Evolutionary conservation across 2,113 vertebrate genomes (phyloP).

Genomic region (Centropus bengalensis): DNA sequence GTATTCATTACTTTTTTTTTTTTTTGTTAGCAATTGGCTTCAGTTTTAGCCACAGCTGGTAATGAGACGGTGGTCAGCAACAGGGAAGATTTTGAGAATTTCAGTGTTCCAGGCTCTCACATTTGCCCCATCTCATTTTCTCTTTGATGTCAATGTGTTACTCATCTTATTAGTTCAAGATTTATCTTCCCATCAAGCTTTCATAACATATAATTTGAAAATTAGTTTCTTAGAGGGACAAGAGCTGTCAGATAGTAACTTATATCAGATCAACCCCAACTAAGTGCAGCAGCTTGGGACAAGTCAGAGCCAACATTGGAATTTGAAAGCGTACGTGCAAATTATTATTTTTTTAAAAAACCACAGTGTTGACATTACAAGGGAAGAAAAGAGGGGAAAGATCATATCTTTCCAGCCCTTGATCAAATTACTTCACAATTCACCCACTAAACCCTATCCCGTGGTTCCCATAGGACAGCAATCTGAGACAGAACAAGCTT

Average conservation of each 20-base stretch:
- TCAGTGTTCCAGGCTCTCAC: not conserved
- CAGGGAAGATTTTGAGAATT: not conserved
- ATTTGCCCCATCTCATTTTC: not conserved
- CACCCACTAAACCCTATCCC: not conserved
- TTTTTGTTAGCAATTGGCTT: not conserved
- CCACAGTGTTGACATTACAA: constrained; percentile 62
- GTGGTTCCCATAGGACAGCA: constrained; percentile 1
- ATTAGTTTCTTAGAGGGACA: constrained; percentile 50
- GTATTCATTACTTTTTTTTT: not conserved
- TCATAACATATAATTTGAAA: constrained; percentile 20
- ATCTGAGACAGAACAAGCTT: not conserved
- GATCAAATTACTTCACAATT: constrained; percentile 53
- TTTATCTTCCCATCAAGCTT: constrained; percentile 36
- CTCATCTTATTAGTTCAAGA: constrained; percentile 17
- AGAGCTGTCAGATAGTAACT: constrained; percentile 31
- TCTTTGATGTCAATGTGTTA: constrained; percentile 33
- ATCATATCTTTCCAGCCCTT: constrained; percentile 18
- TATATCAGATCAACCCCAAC: not conserved
- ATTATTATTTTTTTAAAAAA: constrained; percentile 48
- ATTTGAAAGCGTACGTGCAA: constrained; percentile 15
- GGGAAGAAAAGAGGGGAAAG: constrained; percentile 41
- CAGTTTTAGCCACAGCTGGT: not conserved
- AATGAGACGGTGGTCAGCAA: not conserved
- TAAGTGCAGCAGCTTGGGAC: constrained; percentile 13
- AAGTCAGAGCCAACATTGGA: constrained; percentile 24